Evolutionary conservation across 2,888 invertebrate species (phyloP), one percentile per base, ranked within the genome.

Genomic region (Trichopria drosophilae): DNA sequence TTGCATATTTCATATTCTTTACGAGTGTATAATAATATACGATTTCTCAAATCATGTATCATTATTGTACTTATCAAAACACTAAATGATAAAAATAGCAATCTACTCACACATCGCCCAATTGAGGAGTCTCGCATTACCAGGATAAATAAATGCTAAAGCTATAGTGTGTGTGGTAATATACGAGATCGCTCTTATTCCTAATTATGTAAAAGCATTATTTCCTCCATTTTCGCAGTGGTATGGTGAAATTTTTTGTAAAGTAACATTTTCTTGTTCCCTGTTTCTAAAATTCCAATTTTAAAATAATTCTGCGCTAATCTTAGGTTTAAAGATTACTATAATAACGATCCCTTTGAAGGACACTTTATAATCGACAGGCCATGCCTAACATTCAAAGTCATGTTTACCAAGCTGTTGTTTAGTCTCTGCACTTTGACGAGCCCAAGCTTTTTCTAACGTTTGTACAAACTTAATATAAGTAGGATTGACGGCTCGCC

Each of bases 121-220:
- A 63, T 93, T 87, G 37, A 95, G 75, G 13, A 94, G 58, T 10
- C 83, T 79, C 40, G 94, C 78, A 10, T 88, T 85, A 42, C 97
- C 97, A 2, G 97, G 97, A 77, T 96, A 98, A 51, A 97, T 85
- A 70, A 98, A 82, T 34, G 89, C 81, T 40, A 94, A 81, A 0
- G 93, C 97, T 77, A 97, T 88, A 1, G 91, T 87, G 64, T 95
- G 88, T 4, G 90, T 86, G n/a, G 91, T 87, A 31, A 88, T 62
- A 73, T 85, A 94, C 13, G 92, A 90, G 51, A n/a, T n/a, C n/a
- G n/a, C n/a, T n/a, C n/a, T n/a, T n/a, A n/a, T n/a, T n/a, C n/a
- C n/a, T n/a, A n/a, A n/a, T n/a, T n/a, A n/a, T n/a, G n/a, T n/a
- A n/a, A n/a, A n/a, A n/a, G n/a, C n/a, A n/a, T n/a, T n/a, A n/a